Evolutionary conservation across 2,888 invertebrate genomes (phyloP).

Genomic region (Frankliniella intonsa): DNA sequence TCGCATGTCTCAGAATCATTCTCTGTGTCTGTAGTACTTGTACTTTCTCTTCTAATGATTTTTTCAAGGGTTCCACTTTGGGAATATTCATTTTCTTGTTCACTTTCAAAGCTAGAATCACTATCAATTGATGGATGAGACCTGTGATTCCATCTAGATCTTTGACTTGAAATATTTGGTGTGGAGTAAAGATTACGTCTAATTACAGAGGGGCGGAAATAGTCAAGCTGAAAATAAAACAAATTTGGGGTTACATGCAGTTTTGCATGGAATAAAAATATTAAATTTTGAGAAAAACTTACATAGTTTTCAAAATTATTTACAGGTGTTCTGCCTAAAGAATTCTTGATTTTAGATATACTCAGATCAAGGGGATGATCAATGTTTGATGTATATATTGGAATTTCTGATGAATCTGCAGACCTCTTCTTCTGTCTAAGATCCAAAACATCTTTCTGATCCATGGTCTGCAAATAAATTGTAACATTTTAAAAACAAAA

Average conservation of each 20-base stretch:
- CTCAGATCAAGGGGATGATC: background rate
- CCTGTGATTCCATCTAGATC: background rate
- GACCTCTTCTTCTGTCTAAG: background rate
- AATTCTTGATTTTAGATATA: background rate
- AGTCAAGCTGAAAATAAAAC: background rate
- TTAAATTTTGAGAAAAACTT: background rate
- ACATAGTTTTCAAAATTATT: background rate
- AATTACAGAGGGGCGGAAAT: background rate
- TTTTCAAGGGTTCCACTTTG: background rate
- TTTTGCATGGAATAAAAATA: background rate
- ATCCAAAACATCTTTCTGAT: background rate
- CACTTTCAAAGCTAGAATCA: constrained; percentile 18
- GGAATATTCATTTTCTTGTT: background rate
- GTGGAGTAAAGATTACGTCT: background rate
- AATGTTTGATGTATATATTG: background rate
- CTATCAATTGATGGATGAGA: constrained; percentile 16
- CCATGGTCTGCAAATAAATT: background rate
- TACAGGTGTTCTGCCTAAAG: background rate
- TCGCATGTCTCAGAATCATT: background rate
- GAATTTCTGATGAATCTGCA: background rate
- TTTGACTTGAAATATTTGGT: background rate
- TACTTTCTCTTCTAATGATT: background rate
- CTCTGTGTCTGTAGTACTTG: background rate
- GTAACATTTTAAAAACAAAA: background rate
- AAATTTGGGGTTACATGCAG: background rate